Conservation (phyloP, 1,140 invertebrate species). For the Spodoptera litura region DNA sequence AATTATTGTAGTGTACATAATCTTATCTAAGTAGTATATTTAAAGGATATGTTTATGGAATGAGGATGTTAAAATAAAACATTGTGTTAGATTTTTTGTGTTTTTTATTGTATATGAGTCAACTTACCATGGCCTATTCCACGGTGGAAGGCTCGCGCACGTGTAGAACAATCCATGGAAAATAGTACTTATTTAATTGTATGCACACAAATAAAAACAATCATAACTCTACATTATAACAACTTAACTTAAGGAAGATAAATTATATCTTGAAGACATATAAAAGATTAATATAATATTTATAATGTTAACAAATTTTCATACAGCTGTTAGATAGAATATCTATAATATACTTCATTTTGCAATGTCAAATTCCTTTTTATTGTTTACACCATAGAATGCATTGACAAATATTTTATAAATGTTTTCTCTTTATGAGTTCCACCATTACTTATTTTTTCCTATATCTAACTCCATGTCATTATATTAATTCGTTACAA, state of each 20-base stretch:
- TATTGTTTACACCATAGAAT: slow-evolving; percentile 1
- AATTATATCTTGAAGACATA: slow-evolving; percentile 32
- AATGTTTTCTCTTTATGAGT: slow-evolving; percentile 11
- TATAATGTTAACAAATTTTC: slow-evolving; percentile 42
- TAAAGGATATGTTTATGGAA: background rate
- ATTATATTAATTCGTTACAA: background rate
- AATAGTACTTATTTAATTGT: slow-evolving; percentile 78
- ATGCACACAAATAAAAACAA: slow-evolving; percentile 68
- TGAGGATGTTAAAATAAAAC: slow-evolving; percentile 67
- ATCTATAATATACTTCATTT: slow-evolving; percentile 21
- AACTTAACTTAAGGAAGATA: slow-evolving; percentile 43
- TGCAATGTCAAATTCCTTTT: slow-evolving; percentile 10
- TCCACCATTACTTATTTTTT: background rate
- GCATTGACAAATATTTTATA: background rate
- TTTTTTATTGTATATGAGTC: slow-evolving; percentile 79
- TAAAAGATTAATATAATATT: slow-evolving; percentile 20
- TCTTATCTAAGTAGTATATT: background rate
- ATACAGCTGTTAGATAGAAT: slow-evolving; percentile 43
- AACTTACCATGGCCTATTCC: slow-evolving; percentile 84
- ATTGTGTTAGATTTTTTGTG: slow-evolving; percentile 57
- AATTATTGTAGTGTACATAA: slow-evolving; percentile 25
- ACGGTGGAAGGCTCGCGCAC: slow-evolving; percentile 72
- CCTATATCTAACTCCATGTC: slow-evolving; percentile 52
- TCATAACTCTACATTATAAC: slow-evolving; percentile 42
- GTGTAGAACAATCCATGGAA: slow-evolving; percentile 83